These are phyloP conservation scores for Berghia stephanieae DNA, from an alignment of 1,140 invertebrate genomes.

Conservation along the genomic window DNA sequence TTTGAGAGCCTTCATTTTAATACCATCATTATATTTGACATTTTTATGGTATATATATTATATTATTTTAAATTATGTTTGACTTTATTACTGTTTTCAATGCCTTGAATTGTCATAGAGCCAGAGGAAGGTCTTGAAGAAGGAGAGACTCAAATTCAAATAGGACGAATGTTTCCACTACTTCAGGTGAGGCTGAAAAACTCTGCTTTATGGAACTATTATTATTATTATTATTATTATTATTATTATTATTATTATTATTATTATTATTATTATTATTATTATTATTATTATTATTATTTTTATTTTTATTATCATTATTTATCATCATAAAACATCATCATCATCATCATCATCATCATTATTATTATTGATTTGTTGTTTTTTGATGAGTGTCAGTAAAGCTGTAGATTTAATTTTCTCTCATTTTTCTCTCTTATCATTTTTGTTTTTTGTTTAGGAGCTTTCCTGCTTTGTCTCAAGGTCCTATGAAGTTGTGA, in stretches of 20 bases:
- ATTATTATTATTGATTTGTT: too few species aligned
- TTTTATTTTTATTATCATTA: too few species aligned
- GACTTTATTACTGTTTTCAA: not conserved
- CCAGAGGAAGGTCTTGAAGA: slow-evolving; percentile 62
- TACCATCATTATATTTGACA: too few species aligned
- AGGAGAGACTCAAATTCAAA: slow-evolving; percentile 68
- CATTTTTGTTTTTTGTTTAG: slow-evolving; percentile 60
- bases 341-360: too few species aligned
- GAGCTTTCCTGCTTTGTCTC: slow-evolving; percentile 75
- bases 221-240: not conserved
- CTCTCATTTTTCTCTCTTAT: not conserved
- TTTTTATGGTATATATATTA: too few species aligned
- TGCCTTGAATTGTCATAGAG: slow-evolving; percentile 45
- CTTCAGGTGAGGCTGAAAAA: slow-evolving; percentile 69
- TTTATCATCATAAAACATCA: too few species aligned
- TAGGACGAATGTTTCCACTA: slow-evolving; percentile 69
- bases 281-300: too few species aligned
- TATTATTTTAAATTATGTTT: too few species aligned
- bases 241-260: too few species aligned
- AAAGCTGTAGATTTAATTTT: not conserved
- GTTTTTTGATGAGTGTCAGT: not conserved
- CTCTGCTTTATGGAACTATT: not conserved
- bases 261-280: too few species aligned
- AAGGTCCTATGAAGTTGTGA: slow-evolving; percentile 75
- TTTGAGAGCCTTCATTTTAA: too few species aligned